Conservation (phyloP, 2,888 invertebrate species). For the Leuctra nigra region DNA sequence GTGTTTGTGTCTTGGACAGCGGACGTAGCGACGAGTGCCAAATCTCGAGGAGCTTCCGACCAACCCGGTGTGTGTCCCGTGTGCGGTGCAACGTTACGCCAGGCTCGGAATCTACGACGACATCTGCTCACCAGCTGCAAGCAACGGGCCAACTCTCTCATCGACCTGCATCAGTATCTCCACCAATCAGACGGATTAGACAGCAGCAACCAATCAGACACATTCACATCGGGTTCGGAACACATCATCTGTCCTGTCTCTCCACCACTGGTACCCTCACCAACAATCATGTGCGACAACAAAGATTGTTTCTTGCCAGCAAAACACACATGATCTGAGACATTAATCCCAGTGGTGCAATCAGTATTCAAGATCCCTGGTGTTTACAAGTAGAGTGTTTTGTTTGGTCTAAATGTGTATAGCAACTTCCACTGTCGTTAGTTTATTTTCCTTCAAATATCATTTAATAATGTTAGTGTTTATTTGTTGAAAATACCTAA, state of each 20-base stretch:
- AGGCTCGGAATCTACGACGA: constrained; percentile 52
- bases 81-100: constrained; percentile 51
- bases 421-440: no score
- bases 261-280: not conserved
- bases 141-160: constrained; percentile 32
- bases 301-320: constrained; percentile 1
- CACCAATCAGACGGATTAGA: not conserved
- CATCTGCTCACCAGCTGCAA: constrained; percentile 45
- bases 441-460: no score
- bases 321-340: not conserved
- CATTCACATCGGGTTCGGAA: not conserved
- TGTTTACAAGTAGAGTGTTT: no score
- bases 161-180: not conserved
- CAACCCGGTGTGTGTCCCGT: constrained; percentile 54
- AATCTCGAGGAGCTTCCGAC: constrained; percentile 50
- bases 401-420: no score
- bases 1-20: not conserved
- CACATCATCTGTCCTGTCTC: constrained; percentile 21
- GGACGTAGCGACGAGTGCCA: constrained; percentile 8
- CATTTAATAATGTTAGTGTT: no score
- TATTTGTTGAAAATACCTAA: no score
- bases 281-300: not conserved
- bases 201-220: not conserved
- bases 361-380: no score
- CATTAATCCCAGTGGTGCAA: no score